A percentile compares a stretch with the other conserved stretches of the same genome.
Evolutionary conservation across 2,797 vertebrate species (phyloP).

Genomic region (Ctenopoma kingsleyae): DNA sequence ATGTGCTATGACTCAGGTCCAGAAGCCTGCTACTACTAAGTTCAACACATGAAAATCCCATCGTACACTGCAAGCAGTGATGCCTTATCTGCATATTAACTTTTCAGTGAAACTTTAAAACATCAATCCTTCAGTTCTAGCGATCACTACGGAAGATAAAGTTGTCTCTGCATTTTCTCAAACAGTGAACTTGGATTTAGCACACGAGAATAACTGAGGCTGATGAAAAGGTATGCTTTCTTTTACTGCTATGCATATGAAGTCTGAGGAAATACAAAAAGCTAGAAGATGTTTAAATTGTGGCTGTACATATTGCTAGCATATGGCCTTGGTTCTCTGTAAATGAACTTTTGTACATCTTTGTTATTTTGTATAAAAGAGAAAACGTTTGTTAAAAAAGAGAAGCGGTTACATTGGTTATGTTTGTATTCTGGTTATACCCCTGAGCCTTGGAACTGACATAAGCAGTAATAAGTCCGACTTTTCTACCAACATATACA

Average conservation of each 20-base stretch:
- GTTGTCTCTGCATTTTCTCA: constrained; percentile 77
- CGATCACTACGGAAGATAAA: constrained; percentile 74
- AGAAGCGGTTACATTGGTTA: constrained; percentile 84
- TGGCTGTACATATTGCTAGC: constrained; percentile 98
- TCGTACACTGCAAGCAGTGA: constrained; percentile 97
- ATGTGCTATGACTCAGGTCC: constrained; percentile 94
- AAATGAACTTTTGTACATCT: constrained; percentile 99
- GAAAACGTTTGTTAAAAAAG: constrained; percentile 91
- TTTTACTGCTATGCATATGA: constrained; percentile 97
- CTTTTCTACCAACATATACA: constrained; percentile 93
- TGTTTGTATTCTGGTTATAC: constrained; percentile 98
- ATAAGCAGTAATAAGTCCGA: constrained; percentile 97
- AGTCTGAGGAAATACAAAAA: constrained; percentile 85
- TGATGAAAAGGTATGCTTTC: constrained; percentile 90
- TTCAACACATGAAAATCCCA: constrained; percentile 92
- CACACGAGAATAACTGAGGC: constrained; percentile 85
- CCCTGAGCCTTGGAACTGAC: constrained; percentile 99
- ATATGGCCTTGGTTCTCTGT: constrained; percentile 99
- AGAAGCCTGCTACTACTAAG: constrained; percentile 90
- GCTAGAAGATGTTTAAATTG: constrained; percentile 90
- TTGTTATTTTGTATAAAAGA: constrained; percentile 99
- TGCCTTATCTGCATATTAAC: constrained; percentile 97
- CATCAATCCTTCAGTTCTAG: constrained; percentile 77
- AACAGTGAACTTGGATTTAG: constrained; percentile 83
- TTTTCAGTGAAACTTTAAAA: constrained; percentile 82